Evolutionary conservation across 1,140 invertebrate species (phyloP).

Genomic region (Daktulosphaira vitifoliae): DNA sequence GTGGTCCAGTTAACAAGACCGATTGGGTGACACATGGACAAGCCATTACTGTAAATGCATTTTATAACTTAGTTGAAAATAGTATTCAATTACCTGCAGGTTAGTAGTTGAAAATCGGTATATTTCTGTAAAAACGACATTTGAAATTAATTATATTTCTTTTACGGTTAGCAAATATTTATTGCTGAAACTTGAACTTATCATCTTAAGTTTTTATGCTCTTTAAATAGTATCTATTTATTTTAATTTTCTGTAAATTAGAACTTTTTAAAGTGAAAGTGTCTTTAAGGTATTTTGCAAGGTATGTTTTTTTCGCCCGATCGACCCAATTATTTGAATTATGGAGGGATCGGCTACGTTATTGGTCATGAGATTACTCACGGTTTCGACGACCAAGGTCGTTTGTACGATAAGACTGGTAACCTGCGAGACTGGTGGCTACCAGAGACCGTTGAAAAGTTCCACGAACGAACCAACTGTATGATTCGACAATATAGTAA

Average conservation of each 20-base stretch:
- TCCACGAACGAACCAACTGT: slow-evolving; percentile 66
- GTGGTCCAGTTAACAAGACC: slow-evolving; percentile 46
- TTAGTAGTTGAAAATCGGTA: not conserved
- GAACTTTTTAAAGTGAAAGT: not conserved
- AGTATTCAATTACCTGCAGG: slow-evolving; percentile 40
- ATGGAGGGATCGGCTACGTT: slow-evolving; percentile 75
- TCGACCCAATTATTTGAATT: slow-evolving; percentile 62
- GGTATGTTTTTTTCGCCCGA: slow-evolving; percentile 53
- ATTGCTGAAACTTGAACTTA: too few species aligned
- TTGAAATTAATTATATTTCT: too few species aligned
- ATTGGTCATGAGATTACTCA: slow-evolving; percentile 91
- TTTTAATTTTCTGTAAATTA: not conserved
- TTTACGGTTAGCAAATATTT: too few species aligned
- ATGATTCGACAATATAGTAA: slow-evolving; percentile 84
- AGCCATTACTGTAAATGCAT: slow-evolving; percentile 49
- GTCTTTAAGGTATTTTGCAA: slow-evolving; percentile 11
- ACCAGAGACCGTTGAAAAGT: slow-evolving; percentile 61
- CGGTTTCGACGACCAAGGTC: slow-evolving; percentile 60
- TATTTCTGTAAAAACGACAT: too few species aligned
- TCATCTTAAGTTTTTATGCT: too few species aligned
- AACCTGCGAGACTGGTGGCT: slow-evolving; percentile 81
- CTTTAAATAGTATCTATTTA: too few species aligned
- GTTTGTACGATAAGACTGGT: slow-evolving; percentile 83
- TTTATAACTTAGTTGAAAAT: slow-evolving; percentile 48
- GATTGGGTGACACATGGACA: slow-evolving; percentile 48